Evolutionary conservation across 1,140 invertebrate genomes (phyloP), one percentile per base, ranked within the genome.

Genomic region (Drosophila athabasca): DNA sequence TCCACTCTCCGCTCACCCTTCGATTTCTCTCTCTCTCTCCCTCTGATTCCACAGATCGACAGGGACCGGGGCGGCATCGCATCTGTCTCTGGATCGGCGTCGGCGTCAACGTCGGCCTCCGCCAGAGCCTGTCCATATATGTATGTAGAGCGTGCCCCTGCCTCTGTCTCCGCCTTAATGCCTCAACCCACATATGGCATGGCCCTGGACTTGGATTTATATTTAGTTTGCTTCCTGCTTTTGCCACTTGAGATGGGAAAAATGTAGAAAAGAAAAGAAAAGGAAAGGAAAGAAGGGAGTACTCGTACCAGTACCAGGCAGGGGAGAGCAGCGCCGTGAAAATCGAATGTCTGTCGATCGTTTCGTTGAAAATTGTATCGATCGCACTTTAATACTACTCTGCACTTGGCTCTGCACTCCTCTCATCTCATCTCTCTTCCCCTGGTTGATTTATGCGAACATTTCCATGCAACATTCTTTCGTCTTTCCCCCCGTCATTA

Each of bases 201-300:
- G 35, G 35, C 35, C 79, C 79, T 55, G 70, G 68, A 69, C 70
- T 85, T 74, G 50, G 48, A 78, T 85, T 81, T 87, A 85, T 85
- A 85, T 85, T 85, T 85, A 87, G 81, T 81, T 71, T 60, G 82
- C 82, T 85, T 87, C 81, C 81, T 85, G 81, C 82, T 87, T 81
- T 58, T 78, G 68, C 57, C 70, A 71, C 79, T 83, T 69, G 65
- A 73, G 52, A 60, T 29, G 49, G 50, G 46, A 53, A 59, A 57
- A 49, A 57, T 54, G 65, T 22, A 24, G 52, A 43, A 39, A 46
- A 44, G 31, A 11, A 24, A 26, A 26, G 29, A 45, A 15, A 9
- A 8, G 50, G 26, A n/a, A 31, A 19, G 17, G 1, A 19, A 39
- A 26, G 52, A 29, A 52, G 72, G 29, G 26, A 46, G 58, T 61